Base-by-base conservation (phyloP, 2,113 vertebrate genomes). In the Cathartes aura region DNA sequence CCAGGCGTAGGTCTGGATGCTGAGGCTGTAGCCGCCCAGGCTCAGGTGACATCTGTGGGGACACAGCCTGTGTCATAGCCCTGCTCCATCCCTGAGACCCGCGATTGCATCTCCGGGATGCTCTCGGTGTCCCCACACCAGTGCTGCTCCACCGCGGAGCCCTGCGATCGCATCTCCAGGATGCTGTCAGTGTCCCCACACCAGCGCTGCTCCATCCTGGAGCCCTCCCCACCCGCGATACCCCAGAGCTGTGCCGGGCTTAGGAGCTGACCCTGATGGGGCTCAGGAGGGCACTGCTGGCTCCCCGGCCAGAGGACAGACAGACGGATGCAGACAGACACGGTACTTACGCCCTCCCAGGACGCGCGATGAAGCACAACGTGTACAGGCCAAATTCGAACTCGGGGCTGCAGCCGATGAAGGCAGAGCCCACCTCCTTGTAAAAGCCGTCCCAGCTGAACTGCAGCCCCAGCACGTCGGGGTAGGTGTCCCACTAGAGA, bases 321-420 rank as follows among this genome's bases (percentile, higher is more conserved):
- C 36, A 6, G 68, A 53, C 4, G 1, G 55, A 32, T 1, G 34
- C 24, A 34, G 32, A 42, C 1, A 2, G 48, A 26, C 18, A 4
- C 1, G 4, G 30, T 29, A 98, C 99, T 99, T 89, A 99, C 99
- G n/a, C 80, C 97, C 98, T 98, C 34, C 99, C 99, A 0, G 99
- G 99, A 5, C 99, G 98, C 2, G 99, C 93, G 14, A 99, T 98
- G 98, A 99, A 99, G 98, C 99, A 99, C 68, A 99, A 92, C 2
- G 98, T 98, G 96, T 99, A 99, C 13, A 99, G 76, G 2, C 99
- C 99, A 22, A 99, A 98, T 86, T 99, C 99, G 19, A 99, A 99
- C 89, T 99, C 99, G 0, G 99, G 99, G 95, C 99, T 99, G 97
- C 88, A 98, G 97, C 99, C 99, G 3, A 99, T 99, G 96, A 99